Percentiles rank a stretch among this genome's conserved stretches.
Conservation (phyloP, 2,113 vertebrate genomes). For the Mastomys coucha region DNA sequence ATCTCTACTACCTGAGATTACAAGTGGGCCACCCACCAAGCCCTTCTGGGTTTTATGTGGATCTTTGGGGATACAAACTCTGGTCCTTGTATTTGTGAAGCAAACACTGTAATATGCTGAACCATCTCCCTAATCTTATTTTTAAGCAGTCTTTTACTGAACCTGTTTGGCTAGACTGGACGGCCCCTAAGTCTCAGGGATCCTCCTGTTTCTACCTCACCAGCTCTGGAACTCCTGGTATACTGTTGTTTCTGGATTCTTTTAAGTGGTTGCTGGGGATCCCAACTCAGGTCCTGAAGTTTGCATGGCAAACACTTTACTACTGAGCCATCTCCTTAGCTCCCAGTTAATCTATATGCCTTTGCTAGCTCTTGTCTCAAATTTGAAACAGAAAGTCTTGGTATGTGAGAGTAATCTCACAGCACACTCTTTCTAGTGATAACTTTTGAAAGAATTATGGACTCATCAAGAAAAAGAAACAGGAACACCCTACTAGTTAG, state of each 20-base stretch:
- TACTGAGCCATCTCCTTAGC: neutral
- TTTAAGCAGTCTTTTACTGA: neutral
- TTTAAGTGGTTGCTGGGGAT: neutral
- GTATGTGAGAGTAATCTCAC: neutral
- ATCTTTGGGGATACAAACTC: neutral
- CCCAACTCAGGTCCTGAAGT: neutral
- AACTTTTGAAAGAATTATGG: conserved; percentile 22
- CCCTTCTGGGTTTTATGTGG: neutral
- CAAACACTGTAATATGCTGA: neutral
- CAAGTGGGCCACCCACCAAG: neutral
- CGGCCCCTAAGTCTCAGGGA: neutral
- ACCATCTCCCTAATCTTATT: neutral
- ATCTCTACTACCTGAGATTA: neutral
- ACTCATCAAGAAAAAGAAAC: conserved; percentile 4
- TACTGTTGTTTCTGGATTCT: neutral
- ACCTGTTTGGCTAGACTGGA: neutral
- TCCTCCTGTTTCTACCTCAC: neutral
- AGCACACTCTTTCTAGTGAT: neutral
- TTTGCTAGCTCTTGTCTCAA: conserved; percentile 19
- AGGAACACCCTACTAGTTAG: neutral
- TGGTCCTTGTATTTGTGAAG: neutral
- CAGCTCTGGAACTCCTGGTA: neutral
- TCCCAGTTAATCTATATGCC: neutral
- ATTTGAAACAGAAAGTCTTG: conserved; percentile 30
- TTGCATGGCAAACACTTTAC: neutral